These are phyloP conservation scores for Thamnophis elegans DNA, from an alignment of 2,797 vertebrate genomes.

Conservation along the genomic window DNA sequence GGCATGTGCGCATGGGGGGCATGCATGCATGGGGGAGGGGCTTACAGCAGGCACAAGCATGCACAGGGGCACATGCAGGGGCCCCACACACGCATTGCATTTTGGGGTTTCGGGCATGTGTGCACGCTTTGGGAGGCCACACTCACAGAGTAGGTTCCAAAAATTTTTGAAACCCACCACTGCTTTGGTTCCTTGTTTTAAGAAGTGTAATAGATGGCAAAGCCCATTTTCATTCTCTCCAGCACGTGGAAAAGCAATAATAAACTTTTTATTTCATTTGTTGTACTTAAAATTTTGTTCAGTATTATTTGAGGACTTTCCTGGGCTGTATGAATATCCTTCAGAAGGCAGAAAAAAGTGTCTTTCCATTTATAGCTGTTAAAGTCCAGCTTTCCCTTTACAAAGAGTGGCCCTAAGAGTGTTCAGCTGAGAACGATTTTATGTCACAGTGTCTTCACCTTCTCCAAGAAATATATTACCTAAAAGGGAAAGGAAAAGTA, in stretches of 20 bases:
- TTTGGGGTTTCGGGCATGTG: too few species aligned
- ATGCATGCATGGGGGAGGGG: too few species aligned
- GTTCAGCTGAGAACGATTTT: constrained; percentile 63
- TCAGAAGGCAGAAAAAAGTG: constrained; percentile 8
- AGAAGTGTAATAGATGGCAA: neutral
- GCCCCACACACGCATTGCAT: too few species aligned
- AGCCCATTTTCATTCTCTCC: neutral
- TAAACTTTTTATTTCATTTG: neutral
- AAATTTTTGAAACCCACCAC: too few species aligned
- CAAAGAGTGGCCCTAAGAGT: constrained; percentile 42
- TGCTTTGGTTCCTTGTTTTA: neutral
- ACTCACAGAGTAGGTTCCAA: too few species aligned
- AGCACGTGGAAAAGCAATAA: neutral
- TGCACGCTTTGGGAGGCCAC: too few species aligned
- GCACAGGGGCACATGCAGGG: too few species aligned
- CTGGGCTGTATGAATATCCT: constrained; percentile 7
- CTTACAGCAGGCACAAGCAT: too few species aligned
- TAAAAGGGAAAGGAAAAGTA: constrained; percentile 32
- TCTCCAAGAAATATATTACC: constrained; percentile 49
- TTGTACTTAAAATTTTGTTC: constrained; percentile 14
- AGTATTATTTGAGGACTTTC: constrained; percentile 3
- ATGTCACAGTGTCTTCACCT: constrained; percentile 56
- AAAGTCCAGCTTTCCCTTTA: constrained; percentile 24
- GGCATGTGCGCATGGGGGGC: too few species aligned
- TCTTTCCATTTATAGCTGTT: constrained; percentile 16